Conservation (phyloP, 2,113 vertebrate species). For the Triplophysa siluroides region DNA sequence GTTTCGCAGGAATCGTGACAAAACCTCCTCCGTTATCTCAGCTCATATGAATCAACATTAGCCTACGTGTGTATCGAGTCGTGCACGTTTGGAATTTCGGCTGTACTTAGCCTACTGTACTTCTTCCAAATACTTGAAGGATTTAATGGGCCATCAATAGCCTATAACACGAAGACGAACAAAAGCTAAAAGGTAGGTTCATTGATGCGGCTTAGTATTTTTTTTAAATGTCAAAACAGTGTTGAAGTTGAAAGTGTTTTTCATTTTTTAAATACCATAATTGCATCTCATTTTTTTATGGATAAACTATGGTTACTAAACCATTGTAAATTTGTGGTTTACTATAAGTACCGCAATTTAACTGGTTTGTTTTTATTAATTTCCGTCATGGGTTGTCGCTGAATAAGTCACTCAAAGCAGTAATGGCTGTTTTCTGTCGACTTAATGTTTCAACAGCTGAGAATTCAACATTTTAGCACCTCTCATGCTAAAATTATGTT, state of each 20-base stretch:
- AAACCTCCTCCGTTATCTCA: not conserved
- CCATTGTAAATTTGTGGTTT: too few species aligned
- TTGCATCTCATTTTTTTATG: too few species aligned
- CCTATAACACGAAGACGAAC: not conserved
- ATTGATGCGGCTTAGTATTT: not conserved
- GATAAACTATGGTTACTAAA: too few species aligned
- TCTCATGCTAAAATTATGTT: not conserved
- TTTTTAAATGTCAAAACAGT: not conserved
- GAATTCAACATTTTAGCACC: not conserved
- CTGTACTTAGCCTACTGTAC: not conserved
- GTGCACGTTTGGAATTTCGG: constrained; percentile 30
- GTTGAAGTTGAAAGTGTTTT: not conserved
- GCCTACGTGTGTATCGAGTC: not conserved
- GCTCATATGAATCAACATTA: constrained; percentile 11
- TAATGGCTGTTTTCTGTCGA: too few species aligned
- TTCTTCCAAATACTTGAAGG: constrained; percentile 8
- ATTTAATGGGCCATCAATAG: not conserved
- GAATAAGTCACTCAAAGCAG: not conserved
- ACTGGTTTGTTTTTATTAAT: too few species aligned
- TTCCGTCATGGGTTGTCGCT: too few species aligned
- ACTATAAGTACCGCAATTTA: not conserved
- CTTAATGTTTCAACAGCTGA: not conserved
- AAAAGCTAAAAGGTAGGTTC: not conserved
- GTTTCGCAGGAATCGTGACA: constrained; percentile 35
- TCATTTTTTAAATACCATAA: too few species aligned